Evolutionary conservation across 2,113 vertebrate species (phyloP), one percentile per base, ranked within the genome.

Genomic region (Ranitomeya variabilis): DNA sequence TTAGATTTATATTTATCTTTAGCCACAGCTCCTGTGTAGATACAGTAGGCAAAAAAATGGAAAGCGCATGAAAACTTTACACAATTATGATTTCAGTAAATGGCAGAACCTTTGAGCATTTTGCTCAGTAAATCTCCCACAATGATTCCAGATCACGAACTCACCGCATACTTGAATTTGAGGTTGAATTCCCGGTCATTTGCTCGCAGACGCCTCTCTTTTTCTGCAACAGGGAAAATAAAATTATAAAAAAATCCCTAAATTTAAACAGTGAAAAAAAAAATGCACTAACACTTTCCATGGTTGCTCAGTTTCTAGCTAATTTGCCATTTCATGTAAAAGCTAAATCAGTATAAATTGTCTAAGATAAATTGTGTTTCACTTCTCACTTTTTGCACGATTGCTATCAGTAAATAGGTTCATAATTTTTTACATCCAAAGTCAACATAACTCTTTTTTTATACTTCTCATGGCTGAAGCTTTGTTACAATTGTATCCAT

Each of bases 151-250:
- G 16, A 21, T 57, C 2, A 7, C 26, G 1, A 89, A 94, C 97
- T 97, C 89, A 99, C 98, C 55, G 95, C 96, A 90, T 99, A 99
- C 45, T 92, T 89, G 85, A 95, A 97, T 45, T 94, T 93, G 45
- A 95, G 88, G 92, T 97, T 99, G 89, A 95, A 96, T 87, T 94
- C 86, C 55, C 96, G 93, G 91, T 98, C 96, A 79, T 99, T 99
- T 14, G 97, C 97, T 90, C 94, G 94, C 54, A 99, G 92, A 76
- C 89, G 88, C 89, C 98, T 95, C 81, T 97, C 95, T 91, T 94
- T 93, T 94, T 96, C 96, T 99, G 91, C 10, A 89, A 91, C 52
- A 6, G 90, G 81, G 67, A 23, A 19, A 82, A 89, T 90, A 88
- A 45, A 73, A 26, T 3, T 13, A 18, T 10, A 77, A 45, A 76